Percentiles rank a stretch among this genome's conserved stretches.
phyloP scores from a whole-genome alignment of 2,888 invertebrate species.

The Chelonus formosanus region DNA sequence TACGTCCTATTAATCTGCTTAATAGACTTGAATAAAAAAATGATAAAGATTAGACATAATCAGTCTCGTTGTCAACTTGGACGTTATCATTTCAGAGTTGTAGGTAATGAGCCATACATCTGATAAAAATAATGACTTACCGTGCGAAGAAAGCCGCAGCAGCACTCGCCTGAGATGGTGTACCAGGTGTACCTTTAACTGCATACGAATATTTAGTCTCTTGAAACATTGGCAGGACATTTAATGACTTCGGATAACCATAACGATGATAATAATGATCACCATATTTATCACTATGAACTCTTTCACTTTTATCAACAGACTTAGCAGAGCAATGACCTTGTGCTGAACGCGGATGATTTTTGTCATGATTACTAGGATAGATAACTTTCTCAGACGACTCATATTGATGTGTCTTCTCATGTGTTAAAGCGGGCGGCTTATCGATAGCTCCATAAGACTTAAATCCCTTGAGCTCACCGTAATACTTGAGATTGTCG shows the following conservation, averaged over 20 bases:
- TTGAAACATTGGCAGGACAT: constrained; percentile 58
- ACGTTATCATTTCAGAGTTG: too few species aligned
- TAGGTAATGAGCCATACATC: constrained; percentile 1
- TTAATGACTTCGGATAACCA: constrained; percentile 51
- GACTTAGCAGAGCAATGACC: constrained; percentile 48
- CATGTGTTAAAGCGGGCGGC: constrained; percentile 48
- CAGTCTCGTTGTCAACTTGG: too few species aligned
- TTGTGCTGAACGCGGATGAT: constrained; percentile 43
- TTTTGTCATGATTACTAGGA: constrained; percentile 53
- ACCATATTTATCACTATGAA: constrained; percentile 51
- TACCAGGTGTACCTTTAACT: constrained; percentile 67
- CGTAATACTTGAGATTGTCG: constrained; percentile 60
- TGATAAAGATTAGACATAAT: too few species aligned
- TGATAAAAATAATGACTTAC: constrained; percentile 58
- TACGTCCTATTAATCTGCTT: too few species aligned
- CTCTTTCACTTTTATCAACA: constrained; percentile 41
- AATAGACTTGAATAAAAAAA: too few species aligned
- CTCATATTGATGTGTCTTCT: constrained; percentile 54
- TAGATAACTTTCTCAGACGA: constrained; percentile 42
- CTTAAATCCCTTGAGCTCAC: constrained; percentile 59
- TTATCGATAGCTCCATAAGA: constrained; percentile 59
- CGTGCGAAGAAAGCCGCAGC: constrained; percentile 72
- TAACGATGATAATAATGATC: constrained; percentile 57
- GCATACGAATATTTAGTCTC: constrained; percentile 69
- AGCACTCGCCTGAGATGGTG: constrained; percentile 68